These are phyloP conservation scores for Pectinophora gossypiella DNA, from an alignment of 1,140 invertebrate species.

Conservation along the genomic window DNA sequence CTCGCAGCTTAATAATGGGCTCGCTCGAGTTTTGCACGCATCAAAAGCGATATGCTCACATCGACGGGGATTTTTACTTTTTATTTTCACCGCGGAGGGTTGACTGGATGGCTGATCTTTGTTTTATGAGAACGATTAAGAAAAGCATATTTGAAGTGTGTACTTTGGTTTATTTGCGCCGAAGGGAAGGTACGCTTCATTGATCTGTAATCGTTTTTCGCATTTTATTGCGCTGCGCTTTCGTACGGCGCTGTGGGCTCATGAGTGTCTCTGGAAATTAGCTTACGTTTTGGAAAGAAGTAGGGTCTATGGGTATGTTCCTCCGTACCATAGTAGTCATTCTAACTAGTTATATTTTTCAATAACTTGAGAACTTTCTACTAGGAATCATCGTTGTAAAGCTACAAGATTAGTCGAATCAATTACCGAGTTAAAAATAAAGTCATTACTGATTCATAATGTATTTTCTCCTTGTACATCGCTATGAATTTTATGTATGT, in stretches of 20 bases:
- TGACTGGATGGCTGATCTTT: conserved; percentile 63
- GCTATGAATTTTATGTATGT: no score
- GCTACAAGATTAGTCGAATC: no score
- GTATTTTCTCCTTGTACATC: no score
- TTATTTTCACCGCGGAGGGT: conserved; percentile 46
- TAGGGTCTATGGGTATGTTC: no score
- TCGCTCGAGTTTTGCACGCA: neutral
- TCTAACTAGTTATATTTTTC: no score
- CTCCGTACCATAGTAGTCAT: no score
- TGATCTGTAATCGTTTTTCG: conserved; percentile 73
- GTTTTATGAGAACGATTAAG: conserved; percentile 76
- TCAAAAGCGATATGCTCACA: conserved; percentile 40
- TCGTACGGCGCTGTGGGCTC: neutral
- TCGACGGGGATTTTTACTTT: conserved; percentile 47
- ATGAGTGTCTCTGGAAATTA: neutral
- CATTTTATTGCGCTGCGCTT: conserved; percentile 51
- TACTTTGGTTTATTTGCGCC: conserved; percentile 69
- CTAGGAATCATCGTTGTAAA: no score
- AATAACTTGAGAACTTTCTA: no score
- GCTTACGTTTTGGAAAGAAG: no score
- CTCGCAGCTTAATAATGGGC: no score
- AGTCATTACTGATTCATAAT: no score
- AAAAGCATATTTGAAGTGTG: conserved; percentile 75
- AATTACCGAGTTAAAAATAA: no score
- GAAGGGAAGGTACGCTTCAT: conserved; percentile 68